These are phyloP conservation scores for Drosophila kuntzei DNA, from an alignment of 2,888 invertebrate genomes.

Conservation along the genomic window DNA sequence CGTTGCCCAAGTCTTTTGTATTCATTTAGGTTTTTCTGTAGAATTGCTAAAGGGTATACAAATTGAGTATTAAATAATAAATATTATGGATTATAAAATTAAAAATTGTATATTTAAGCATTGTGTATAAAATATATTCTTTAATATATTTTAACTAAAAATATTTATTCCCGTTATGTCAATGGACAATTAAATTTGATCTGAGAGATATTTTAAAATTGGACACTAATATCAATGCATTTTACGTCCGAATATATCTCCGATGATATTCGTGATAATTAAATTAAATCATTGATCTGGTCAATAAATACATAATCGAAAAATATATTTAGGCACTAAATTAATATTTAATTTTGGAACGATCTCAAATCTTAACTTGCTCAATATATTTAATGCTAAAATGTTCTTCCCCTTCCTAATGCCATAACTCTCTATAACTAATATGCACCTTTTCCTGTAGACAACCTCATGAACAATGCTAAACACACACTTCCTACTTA, in stretches of 20 bases:
- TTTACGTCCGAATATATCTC: too few relatives aligned
- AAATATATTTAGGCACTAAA: background rate
- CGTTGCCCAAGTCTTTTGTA: slow-evolving; percentile 67
- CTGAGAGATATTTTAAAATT: too few relatives aligned
- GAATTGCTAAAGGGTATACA: slow-evolving; percentile 2
- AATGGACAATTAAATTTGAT: too few relatives aligned
- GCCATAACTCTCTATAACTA: background rate
- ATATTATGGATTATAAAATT: background rate
- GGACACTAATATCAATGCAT: too few relatives aligned
- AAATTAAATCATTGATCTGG: background rate
- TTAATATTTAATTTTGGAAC: background rate
- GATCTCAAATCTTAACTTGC: too few relatives aligned
- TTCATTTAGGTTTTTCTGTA: slow-evolving; percentile 1
- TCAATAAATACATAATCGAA: background rate
- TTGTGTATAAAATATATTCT: too few relatives aligned
- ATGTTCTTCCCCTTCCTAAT: background rate
- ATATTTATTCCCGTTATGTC: too few relatives aligned
- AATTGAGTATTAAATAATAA: background rate
- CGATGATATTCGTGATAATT: too few relatives aligned
- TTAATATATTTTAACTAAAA: too few relatives aligned
- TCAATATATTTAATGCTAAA: background rate
- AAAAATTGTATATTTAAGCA: background rate
- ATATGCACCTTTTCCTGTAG: slow-evolving; percentile 3
- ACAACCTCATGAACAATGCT: slow-evolving; percentile 21
- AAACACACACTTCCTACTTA: slow-evolving; percentile 57